Base-by-base conservation (phyloP, 2,888 invertebrate species). In the Corythucha ciliata region DNA sequence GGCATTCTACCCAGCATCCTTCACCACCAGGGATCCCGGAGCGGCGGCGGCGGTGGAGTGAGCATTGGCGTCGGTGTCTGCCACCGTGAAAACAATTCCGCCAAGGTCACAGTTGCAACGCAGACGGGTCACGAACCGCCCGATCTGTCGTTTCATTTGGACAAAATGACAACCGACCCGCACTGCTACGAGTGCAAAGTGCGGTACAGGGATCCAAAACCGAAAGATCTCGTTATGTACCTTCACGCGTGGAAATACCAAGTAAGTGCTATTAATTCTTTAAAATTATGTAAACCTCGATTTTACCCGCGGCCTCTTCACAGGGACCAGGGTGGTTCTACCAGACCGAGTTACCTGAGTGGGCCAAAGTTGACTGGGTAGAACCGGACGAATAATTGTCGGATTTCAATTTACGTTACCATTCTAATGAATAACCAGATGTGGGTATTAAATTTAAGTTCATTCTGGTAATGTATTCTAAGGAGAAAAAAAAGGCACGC, bases 271-370 rank as follows among this genome's bases (percentile, higher is more conserved):
- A n/a, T n/a, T n/a, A n/a, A n/a, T n/a, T n/a, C n/a, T n/a, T n/a
- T 25, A 26, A 22, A 10, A 16, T 25, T 10, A 22, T 36, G 18
- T 24, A n/a, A n/a, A n/a, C n/a, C n/a, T n/a, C n/a, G n/a, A n/a
- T n/a, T n/a, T n/a, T n/a, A n/a, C n/a, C n/a, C n/a, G n/a, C n/a
- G n/a, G n/a, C n/a, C n/a, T 59, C 60, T 56, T 70, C 66, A 1
- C 70, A 90, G 88, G 93, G 93, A 26, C 88, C 90, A 51, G 91
- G 86, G 41, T 94, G 93, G 93, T 85, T 86, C 64, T 96, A 88
- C 69, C 83, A 89, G 70, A 91, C 92, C 2, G 82, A 85, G 65
- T 73, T 93, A 62, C 96, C 96, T 1, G 82, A 82, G 48, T 96
- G 96, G 96, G 93, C 94, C 29, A 75, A 76, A 65, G 77, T 83